Evolutionary conservation across 2,888 invertebrate species (phyloP).

Genomic region (Eledona agricola): DNA sequence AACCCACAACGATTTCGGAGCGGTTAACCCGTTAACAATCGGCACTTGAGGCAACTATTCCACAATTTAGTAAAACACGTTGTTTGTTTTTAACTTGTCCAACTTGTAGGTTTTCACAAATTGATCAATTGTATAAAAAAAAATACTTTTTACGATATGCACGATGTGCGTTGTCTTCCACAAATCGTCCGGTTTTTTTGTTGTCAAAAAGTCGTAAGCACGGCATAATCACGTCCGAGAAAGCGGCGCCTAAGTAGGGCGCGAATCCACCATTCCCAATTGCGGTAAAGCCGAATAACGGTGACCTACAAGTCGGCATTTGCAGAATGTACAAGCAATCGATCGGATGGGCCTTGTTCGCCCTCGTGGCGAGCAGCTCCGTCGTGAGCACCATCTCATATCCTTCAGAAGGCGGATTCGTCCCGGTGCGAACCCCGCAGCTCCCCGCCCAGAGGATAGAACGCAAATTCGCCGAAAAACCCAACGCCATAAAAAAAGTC

Average conservation of each 20-base stretch:
- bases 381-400: conserved; percentile 75
- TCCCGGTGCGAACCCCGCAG: conserved; percentile 52
- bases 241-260: conserved; percentile 29
- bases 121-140: no score
- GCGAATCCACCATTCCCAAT: no score
- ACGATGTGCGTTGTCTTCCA: background rate
- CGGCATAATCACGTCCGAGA: conserved; percentile 36
- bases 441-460: conserved; percentile 66
- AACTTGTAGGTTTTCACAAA: no score
- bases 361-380: conserved; percentile 73
- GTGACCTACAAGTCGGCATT: conserved; percentile 39
- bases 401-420: conserved; percentile 59
- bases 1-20: no score
- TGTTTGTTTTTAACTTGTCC: no score
- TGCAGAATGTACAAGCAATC: conserved; percentile 70
- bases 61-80: no score
- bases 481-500: conserved; percentile 89
- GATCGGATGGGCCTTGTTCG: conserved; percentile 75
- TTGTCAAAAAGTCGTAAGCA: conserved; percentile 31
- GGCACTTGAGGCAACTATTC: no score
- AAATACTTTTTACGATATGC: no score
- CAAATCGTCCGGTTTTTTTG: no score
- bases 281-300: conserved; percentile 36
- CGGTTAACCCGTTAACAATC: no score
- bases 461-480: conserved; percentile 88